phyloP scores from a whole-genome alignment of 2,888 invertebrate species.

The Tigriopus californicus region DNA sequence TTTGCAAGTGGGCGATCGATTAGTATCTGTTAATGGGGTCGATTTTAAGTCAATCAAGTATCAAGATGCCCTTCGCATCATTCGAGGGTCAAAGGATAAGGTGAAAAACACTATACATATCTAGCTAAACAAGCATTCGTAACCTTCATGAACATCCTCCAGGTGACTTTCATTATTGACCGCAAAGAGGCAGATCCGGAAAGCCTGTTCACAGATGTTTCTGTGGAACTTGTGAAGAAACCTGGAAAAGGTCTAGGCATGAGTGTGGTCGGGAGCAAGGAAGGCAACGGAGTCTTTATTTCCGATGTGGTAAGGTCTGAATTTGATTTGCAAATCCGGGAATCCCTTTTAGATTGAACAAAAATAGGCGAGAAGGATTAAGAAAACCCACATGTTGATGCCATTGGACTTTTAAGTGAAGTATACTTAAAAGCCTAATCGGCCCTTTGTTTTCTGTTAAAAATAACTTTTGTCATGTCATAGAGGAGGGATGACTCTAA shows the following conservation, averaged over 20 bases:
- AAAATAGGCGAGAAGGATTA: not conserved
- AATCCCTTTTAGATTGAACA: not conserved
- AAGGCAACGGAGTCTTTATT: slow-evolving; percentile 60
- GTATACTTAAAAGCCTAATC: no score
- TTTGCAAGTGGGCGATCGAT: not conserved
- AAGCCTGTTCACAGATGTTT: slow-evolving; percentile 4
- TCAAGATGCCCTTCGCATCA: not conserved
- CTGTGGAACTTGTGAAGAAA: slow-evolving; percentile 7
- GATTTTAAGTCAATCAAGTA: slow-evolving; percentile 1
- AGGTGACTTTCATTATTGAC: slow-evolving; percentile 9
- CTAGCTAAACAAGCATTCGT: not conserved
- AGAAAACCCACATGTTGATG: no score
- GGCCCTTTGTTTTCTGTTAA: no score
- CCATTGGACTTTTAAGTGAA: no score
- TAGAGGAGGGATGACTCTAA: no score
- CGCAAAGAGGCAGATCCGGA: not conserved
- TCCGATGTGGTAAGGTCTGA: slow-evolving; percentile 77
- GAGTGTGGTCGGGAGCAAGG: slow-evolving; percentile 10
- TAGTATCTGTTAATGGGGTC: slow-evolving; percentile 1
- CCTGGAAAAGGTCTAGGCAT: slow-evolving; percentile 13
- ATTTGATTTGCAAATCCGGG: not conserved
- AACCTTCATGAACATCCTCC: not conserved
- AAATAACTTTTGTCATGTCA: no score
- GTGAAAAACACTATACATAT: not conserved
- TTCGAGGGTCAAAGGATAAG: slow-evolving; percentile 13